Evolutionary conservation across 2,797 vertebrate genomes (phyloP).

Genomic region (Euthynnus affinis): DNA sequence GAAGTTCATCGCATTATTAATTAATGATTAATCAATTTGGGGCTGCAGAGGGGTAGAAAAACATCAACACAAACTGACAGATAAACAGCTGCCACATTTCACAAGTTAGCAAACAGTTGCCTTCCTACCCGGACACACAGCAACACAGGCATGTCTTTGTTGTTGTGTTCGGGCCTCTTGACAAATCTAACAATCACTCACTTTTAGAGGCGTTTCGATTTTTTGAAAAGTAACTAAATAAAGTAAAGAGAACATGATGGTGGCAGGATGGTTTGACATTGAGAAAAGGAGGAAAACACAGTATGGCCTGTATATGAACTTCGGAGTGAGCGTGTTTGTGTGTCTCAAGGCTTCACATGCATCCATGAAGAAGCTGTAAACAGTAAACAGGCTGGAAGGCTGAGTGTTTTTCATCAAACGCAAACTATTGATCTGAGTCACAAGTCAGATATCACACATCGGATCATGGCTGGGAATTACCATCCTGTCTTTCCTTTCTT

Average conservation of each 20-base stretch:
- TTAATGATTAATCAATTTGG: too few species aligned
- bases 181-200: neutral
- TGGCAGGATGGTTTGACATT: neutral
- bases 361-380: conserved; percentile 36
- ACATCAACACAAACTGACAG: neutral
- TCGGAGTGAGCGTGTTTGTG: conserved; percentile 1
- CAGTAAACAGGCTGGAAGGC: conserved; percentile 27
- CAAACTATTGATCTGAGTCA: conserved; percentile 61
- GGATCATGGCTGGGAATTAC: conserved; percentile 80
- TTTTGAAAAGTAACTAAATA: neutral
- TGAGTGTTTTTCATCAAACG: conserved; percentile 56
- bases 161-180: neutral
- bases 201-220: neutral
- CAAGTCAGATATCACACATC: conserved; percentile 63
- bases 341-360: conserved; percentile 23
- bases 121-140: neutral
- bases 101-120: neutral
- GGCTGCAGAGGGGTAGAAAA: too few species aligned
- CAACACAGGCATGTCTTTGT: neutral
- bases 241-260: neutral
- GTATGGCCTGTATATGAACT: neutral
- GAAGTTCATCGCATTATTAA: too few species aligned
- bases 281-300: neutral
- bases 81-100: neutral
- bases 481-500: conserved; percentile 69